phyloP scores from a whole-genome alignment of 2,797 vertebrate genomes.

The Cuniculus paca region DNA sequence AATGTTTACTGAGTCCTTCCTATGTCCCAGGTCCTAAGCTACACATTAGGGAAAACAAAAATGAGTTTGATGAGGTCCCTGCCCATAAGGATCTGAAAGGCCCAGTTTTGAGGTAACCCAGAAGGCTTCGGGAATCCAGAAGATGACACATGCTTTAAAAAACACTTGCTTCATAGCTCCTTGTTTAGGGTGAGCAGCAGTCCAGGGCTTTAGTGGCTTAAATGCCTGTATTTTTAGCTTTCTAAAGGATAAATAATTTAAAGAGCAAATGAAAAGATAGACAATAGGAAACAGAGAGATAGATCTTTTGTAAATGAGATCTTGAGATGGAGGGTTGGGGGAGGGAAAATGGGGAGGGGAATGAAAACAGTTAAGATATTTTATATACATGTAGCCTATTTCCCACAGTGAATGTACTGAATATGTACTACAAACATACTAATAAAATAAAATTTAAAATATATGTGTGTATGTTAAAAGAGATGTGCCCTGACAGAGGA shows the following conservation, averaged over 20 bases:
- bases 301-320: neutral
- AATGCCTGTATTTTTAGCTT: neutral
- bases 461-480: neutral
- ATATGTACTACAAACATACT: neutral
- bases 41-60: slow-evolving; percentile 69
- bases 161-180: neutral
- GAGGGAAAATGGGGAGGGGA: neutral
- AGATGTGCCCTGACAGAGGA: neutral
- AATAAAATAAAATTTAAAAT: neutral
- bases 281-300: neutral
- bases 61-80: slow-evolving; percentile 40
- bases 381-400: neutral
- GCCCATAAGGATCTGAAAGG: slow-evolving; percentile 55
- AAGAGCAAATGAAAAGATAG: neutral
- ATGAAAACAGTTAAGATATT: neutral
- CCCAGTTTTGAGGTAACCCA: slow-evolving; percentile 72
- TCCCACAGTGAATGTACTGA: neutral
- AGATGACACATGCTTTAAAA: slow-evolving; percentile 45
- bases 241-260: neutral
- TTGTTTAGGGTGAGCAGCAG: neutral
- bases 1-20: slow-evolving; percentile 77
- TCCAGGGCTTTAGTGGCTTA: slow-evolving; percentile 4
- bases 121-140: slow-evolving; percentile 59
- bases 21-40: slow-evolving; percentile 61
- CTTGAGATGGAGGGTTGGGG: neutral